Evolutionary conservation across 2,113 vertebrate genomes (phyloP).

Genomic region (Equus quagga): DNA sequence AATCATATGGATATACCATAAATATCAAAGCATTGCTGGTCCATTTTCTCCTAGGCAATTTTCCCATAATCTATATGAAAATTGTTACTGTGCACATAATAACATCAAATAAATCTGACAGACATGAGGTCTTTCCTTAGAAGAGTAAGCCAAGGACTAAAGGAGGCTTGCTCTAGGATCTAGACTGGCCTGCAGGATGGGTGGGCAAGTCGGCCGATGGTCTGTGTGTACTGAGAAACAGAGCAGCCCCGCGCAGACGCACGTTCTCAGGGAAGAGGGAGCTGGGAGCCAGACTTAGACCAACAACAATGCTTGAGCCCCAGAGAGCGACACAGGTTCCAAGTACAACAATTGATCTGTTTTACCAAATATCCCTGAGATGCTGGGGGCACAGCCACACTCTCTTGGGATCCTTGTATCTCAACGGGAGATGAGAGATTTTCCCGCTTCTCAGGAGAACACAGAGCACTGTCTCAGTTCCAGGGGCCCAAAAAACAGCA

Average conservation of each 20-base stretch:
- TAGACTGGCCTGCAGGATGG: background rate
- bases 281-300: background rate
- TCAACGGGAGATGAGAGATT: background rate
- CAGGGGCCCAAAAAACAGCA: background rate
- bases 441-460: background rate
- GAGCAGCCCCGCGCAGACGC: background rate
- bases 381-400: too few species aligned
- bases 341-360: background rate
- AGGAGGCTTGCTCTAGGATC: background rate
- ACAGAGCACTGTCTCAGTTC: background rate
- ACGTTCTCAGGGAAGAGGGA: background rate
- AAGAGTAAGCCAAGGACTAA: background rate
- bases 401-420: background rate
- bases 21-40: slow-evolving; percentile 25
- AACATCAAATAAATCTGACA: slow-evolving; percentile 13
- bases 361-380: background rate
- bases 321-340: background rate
- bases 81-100: background rate
- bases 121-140: background rate
- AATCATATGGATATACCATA: background rate
- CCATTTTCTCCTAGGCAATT: slow-evolving; percentile 16
- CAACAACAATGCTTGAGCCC: background rate
- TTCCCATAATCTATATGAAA: slow-evolving; percentile 43
- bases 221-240: background rate
- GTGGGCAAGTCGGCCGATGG: background rate